phyloP scores from a whole-genome alignment of 2,113 vertebrate species.

The Ovis canadensis region DNA sequence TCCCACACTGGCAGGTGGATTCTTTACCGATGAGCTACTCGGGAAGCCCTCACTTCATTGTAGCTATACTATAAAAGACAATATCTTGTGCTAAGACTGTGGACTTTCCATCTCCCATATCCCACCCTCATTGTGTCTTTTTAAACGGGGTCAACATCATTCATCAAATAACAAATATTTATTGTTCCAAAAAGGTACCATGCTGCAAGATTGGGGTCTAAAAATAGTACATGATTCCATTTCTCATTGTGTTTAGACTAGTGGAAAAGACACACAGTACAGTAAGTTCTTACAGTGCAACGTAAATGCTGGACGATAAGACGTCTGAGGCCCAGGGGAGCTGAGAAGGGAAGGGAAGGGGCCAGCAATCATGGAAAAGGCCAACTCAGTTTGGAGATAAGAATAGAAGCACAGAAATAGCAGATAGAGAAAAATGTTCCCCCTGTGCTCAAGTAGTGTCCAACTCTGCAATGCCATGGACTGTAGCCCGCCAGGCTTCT shows the following conservation, averaged over 20 bases:
- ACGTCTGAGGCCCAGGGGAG: background rate
- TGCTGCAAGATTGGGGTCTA: background rate
- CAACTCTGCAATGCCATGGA: background rate
- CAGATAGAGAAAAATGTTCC: background rate
- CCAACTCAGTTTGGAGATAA: background rate
- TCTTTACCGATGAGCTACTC: background rate
- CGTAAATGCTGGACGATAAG: background rate
- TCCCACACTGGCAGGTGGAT: fast-evolving
- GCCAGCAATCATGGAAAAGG: background rate
- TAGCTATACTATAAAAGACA: background rate
- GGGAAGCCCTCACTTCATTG: background rate
- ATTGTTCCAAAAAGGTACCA: background rate
- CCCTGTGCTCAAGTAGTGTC: background rate
- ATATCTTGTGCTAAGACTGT: background rate
- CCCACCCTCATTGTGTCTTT: background rate
- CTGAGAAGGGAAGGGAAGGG: background rate
- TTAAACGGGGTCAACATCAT: background rate
- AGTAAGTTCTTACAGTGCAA: background rate
- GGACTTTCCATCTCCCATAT: background rate
- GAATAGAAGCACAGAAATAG: background rate
- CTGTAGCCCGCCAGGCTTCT: background rate
- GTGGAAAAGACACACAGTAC: background rate
- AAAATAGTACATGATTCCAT: background rate
- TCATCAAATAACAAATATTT: background rate
- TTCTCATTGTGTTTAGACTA: background rate